Base-by-base conservation (phyloP, 2,797 vertebrate genomes). In the Anolis apletophallus region DNA sequence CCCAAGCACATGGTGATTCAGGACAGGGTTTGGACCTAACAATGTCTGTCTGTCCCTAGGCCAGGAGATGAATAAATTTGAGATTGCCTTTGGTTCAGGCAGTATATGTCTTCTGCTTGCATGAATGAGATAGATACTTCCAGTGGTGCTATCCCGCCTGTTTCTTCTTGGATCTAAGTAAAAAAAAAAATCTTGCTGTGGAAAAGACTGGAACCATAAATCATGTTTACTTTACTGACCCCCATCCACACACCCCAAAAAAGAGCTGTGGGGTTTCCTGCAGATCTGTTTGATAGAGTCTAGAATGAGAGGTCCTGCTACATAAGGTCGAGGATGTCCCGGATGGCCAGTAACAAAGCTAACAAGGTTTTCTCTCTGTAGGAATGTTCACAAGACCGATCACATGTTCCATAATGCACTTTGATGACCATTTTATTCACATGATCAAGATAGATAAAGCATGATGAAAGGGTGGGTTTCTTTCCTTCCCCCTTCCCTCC, bases 351-450 rank as follows among this genome's bases (percentile, higher is more conserved):
- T 76, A 81, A 55, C 57, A n/a, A n/a, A 32, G 61, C 73, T 71
- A 77, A 69, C 64, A 10, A 87, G 34, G 19, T 26, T 26, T 71
- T 76, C 36, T 77, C 73, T 82, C 73, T 32, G 23, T 52, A 73
- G 54, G 81, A 83, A 72, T 73, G 21, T 50, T 59, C 68, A 78
- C 40, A 79, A 83, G 55, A 64, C 40, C 73, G 29, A 64, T 64
- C 59, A 61, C 80, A 75, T 79, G 40, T 64, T 68, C 34, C 46
- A 67, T 57, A 76, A 57, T 80, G 81, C 46, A 29, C 71, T 83
- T 55, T 84, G 76, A 80, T 17, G 46, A 50, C 75, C 81, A 59
- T 77, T 69, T 87, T 82, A n/a, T 82, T 69, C 85, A 71, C 52
- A 59, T 73, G 54, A 80, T 80, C 69, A 76, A 14, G 34, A 72